Conservation (phyloP, 2,888 invertebrate genomes). For the Orthosia gracilis region DNA sequence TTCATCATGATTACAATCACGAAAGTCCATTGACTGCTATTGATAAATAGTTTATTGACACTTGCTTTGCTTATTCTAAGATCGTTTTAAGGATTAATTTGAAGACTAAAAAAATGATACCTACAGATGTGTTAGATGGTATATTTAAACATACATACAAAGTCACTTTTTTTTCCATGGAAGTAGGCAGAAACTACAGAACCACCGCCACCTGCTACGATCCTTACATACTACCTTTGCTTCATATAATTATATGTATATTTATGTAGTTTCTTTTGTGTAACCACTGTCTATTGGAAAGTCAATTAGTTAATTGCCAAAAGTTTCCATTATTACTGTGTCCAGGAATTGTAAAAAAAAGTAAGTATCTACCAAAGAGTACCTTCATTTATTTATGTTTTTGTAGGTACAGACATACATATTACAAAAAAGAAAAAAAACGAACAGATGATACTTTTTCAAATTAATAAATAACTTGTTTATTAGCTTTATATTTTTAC, state of each 20-base stretch:
- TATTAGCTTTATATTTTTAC: no score
- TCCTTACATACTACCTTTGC: no score
- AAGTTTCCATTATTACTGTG: conserved; percentile 10
- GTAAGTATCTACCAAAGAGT: no score
- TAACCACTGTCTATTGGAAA: conserved; percentile 1
- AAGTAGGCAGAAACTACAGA: no score
- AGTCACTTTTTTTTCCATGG: no score
- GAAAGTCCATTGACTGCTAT: conserved; percentile 11
- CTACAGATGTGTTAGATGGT: neutral
- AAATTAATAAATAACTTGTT: neutral
- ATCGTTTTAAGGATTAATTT: neutral
- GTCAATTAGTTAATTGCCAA: neutral
- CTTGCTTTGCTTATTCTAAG: neutral
- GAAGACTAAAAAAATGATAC: neutral
- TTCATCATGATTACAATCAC: conserved; percentile 6
- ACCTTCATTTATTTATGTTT: no score
- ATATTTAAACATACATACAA: neutral
- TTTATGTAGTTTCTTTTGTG: neutral
- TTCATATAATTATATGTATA: no score
- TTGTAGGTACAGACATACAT: no score
- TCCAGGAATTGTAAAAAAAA: neutral
- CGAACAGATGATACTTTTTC: neutral
- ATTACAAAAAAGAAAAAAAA: neutral
- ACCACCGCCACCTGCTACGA: no score
- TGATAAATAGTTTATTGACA: conserved; percentile 9